These are phyloP conservation scores for Watsonalla cultraria DNA, from an alignment of 2,888 invertebrate species.

Conservation along the genomic window DNA sequence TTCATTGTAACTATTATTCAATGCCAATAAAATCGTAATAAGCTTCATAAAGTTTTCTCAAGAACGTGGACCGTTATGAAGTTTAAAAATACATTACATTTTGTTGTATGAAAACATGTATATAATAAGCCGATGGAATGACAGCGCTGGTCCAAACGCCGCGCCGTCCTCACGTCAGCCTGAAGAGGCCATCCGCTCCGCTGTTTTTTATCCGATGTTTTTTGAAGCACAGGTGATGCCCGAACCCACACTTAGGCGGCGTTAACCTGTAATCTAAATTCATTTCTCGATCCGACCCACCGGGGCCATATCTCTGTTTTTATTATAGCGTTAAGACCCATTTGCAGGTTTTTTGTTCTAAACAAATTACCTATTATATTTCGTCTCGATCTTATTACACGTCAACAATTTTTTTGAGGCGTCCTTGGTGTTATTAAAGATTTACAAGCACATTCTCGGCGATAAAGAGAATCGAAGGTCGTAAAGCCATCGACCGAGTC, in stretches of 20 bases:
- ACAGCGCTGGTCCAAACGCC: conserved; percentile 45
- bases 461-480: conserved; percentile 42
- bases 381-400: conserved; percentile 66
- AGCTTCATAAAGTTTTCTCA: conserved; percentile 35
- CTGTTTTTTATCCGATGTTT: conserved; percentile 55
- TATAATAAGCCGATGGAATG: conserved; percentile 51
- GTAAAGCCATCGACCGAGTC: conserved; percentile 51
- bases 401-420: conserved; percentile 51
- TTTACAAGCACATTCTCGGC: conserved; percentile 28
- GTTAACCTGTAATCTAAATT: conserved; percentile 79
- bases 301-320: conserved; percentile 72
- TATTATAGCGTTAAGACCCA: conserved; percentile 74
- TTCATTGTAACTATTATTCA: background rate
- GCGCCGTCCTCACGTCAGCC: conserved; percentile 39
- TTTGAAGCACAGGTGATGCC: conserved; percentile 71
- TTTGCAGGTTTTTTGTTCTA: conserved; percentile 73
- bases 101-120: conserved; percentile 46
- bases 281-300: conserved; percentile 77
- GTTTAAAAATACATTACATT: conserved; percentile 40
- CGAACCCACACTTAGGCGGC: conserved; percentile 76
- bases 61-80: conserved; percentile 39
- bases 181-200: conserved; percentile 33
- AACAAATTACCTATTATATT: conserved; percentile 74
- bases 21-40: conserved; percentile 10
- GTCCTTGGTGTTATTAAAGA: conserved; percentile 19